Conservation (phyloP, 2,888 invertebrate genomes). For the Cephus pygmeus region DNA sequence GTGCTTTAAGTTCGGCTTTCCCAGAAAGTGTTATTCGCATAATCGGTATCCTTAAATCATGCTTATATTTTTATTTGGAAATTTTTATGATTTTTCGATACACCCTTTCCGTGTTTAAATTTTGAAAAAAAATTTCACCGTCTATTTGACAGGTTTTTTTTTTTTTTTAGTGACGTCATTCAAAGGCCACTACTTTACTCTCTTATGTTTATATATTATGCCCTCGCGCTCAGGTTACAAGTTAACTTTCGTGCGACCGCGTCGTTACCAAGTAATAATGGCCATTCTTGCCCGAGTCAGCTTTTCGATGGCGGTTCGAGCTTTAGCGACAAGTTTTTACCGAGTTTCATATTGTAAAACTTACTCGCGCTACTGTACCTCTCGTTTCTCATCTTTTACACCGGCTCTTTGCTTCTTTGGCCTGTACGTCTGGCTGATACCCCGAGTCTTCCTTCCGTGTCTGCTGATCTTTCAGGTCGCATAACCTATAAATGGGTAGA, state of each 20-base stretch:
- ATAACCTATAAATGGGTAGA: neutral
- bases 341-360: constrained; percentile 1
- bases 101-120: neutral
- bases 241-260: neutral
- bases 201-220: neutral
- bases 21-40: neutral
- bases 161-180: neutral
- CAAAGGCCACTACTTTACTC: neutral
- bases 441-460: neutral
- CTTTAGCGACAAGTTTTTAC: neutral
- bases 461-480: neutral
- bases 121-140: neutral
- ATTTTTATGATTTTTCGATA: neutral
- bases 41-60: neutral
- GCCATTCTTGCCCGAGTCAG: constrained; percentile 3
- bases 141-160: no score
- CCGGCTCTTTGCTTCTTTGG: neutral
- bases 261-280: constrained; percentile 6
- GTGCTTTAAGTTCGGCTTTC: neutral
- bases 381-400: neutral
- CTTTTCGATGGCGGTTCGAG: neutral
- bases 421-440: neutral
- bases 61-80: neutral
- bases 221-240: neutral
- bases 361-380: neutral